Conservation (phyloP, 2,888 invertebrate genomes). For the Hydraecia micacea region DNA sequence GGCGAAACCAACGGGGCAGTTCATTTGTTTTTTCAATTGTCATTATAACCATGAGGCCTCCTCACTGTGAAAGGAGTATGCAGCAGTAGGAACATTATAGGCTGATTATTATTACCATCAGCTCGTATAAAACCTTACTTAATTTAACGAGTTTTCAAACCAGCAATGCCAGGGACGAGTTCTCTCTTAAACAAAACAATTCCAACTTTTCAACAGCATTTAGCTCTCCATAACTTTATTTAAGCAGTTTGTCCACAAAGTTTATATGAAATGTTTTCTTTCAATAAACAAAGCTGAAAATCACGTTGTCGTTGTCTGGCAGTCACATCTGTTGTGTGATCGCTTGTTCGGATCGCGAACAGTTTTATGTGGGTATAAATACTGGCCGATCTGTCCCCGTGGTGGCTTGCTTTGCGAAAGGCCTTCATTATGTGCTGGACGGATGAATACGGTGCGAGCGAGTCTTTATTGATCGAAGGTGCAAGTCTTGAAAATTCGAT, state of each 20-base stretch:
- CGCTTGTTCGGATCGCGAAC: slow-evolving; percentile 77
- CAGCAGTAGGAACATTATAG: too few relatives aligned
- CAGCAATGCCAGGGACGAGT: not conserved
- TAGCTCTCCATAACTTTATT: slow-evolving; percentile 28
- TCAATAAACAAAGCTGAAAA: slow-evolving; percentile 61
- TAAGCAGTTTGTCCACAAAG: slow-evolving; percentile 29
- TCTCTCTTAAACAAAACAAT: slow-evolving; percentile 7
- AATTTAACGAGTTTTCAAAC: not conserved
- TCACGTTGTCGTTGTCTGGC: slow-evolving; percentile 70
- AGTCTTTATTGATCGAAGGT: too few relatives aligned
- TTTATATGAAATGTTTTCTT: slow-evolving; percentile 55
- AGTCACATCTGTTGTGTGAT: slow-evolving; percentile 75
- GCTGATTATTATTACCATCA: not conserved
- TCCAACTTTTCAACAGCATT: slow-evolving; percentile 25
- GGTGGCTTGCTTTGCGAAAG: slow-evolving; percentile 75
- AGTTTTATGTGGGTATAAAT: slow-evolving; percentile 86
- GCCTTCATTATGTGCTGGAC: slow-evolving; percentile 67
- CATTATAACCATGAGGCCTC: too few relatives aligned
- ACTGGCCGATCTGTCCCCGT: slow-evolving; percentile 81
- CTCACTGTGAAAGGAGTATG: too few relatives aligned
- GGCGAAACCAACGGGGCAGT: not conserved
- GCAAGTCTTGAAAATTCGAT: slow-evolving; percentile 35
- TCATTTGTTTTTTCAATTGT: too few relatives aligned
- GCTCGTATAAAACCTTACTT: not conserved
- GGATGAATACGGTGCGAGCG: slow-evolving; percentile 62